Conservation (phyloP, 1,140 invertebrate genomes). For the Anoplolepis gracilipes region DNA sequence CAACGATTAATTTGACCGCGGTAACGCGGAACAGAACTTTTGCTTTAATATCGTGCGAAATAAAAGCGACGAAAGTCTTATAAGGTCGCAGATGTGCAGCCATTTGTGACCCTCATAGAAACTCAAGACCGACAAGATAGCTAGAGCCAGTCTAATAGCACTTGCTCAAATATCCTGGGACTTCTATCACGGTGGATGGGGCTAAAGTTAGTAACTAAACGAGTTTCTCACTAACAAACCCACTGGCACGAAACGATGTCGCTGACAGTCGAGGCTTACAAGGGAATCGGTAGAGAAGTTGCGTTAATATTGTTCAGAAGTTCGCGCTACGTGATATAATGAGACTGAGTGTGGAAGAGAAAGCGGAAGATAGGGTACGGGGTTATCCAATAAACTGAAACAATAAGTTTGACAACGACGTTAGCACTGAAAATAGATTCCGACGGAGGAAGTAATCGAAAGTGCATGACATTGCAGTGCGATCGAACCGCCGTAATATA, state of each 20-base stretch:
- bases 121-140: slow-evolving; percentile 36
- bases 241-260: slow-evolving; percentile 75
- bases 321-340: slow-evolving; percentile 67
- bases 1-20: neutral
- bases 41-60: slow-evolving; percentile 35
- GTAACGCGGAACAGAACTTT: slow-evolving; percentile 10
- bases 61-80: slow-evolving; percentile 37
- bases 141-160: slow-evolving; percentile 46
- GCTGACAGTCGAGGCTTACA: slow-evolving; percentile 73
- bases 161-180: slow-evolving; percentile 67
- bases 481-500: neutral
- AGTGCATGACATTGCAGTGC: neutral
- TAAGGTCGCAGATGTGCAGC: slow-evolving; percentile 14
- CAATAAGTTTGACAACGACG: slow-evolving; percentile 63
- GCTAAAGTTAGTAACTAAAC: slow-evolving; percentile 76
- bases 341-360: slow-evolving; percentile 39
- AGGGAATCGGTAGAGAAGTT: slow-evolving; percentile 66
- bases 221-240: slow-evolving; percentile 79
- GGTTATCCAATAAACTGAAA: slow-evolving; percentile 64
- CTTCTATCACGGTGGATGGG: slow-evolving; percentile 66
- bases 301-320: slow-evolving; percentile 76
- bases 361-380: slow-evolving; percentile 32
- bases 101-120: slow-evolving; percentile 54
- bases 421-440: slow-evolving; percentile 38
- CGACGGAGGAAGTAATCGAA: slow-evolving; percentile 22